Evolutionary conservation across 2,888 invertebrate species (phyloP), one percentile per base, ranked within the genome.

Genomic region (Chironomus riparius): DNA sequence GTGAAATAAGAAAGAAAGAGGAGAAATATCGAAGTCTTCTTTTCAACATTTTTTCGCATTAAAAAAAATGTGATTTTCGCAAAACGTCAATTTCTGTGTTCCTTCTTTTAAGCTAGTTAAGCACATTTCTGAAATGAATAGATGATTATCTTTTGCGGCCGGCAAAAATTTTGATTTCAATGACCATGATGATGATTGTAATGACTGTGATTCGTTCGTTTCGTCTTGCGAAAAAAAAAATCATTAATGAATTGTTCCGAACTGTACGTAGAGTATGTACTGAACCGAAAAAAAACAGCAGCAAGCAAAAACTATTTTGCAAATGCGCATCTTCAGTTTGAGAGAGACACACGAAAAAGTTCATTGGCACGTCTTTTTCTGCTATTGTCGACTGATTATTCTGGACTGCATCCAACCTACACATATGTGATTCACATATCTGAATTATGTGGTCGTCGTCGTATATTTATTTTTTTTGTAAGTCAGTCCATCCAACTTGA

Each of bases 361-460:
- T 71, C 71, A 71, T 71, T 71, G 71, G 71, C 71, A 71, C 47
- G 47, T 47, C 71, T 70, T 28, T n/a, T 48, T 12, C 22, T 65
- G 65, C 56, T 18, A 56, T 65, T 21, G 65, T 70, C 70, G 48
- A 38, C 10, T 38, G 65, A 65, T 38, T 38, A 65, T 21, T 71
- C 28, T 71, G 71, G 56, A 71, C 56, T 71, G 71, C 71, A 50
- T 13, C 24, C 15, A 71, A 71, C 56, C 71, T 70, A 70, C 70
- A 70, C 70, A 70, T 18, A 48, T 70, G 47, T 47, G 47, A 38
- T 18, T 47, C 18, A 70, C 28, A 68, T 21, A 15, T n/a, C 24
- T 28, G 6, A 18, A 18, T 56, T 56, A 18, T 15, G 56, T 56
- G 15, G 15, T 56, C 7, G 56, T 56, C 56, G 18, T n/a, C 18